phyloP scores from a whole-genome alignment of 2,797 vertebrate species.

The Clarias pachynema region DNA sequence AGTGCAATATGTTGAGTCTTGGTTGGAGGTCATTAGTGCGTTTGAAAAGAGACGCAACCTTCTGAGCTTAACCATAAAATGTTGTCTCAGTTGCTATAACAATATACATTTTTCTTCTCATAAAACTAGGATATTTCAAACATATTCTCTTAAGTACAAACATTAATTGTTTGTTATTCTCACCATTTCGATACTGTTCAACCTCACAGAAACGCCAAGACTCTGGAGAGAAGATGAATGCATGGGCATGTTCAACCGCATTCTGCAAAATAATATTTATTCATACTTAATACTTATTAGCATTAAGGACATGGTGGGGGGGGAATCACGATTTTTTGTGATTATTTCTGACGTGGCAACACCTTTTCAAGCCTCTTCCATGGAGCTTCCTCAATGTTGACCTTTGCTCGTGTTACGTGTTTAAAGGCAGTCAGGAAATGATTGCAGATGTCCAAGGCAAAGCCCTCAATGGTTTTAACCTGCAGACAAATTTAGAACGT shows the following conservation, averaged over 20 bases:
- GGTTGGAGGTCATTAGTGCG: not conserved
- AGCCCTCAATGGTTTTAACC: constrained; percentile 88
- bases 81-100: not conserved
- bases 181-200: constrained; percentile 83
- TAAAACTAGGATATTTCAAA: not conserved
- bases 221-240: constrained; percentile 87
- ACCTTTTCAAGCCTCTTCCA: constrained; percentile 93
- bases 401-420: constrained; percentile 82
- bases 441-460: constrained; percentile 86
- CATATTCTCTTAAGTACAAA: not conserved
- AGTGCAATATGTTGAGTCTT: not conserved
- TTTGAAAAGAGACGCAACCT: not conserved
- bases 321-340: not conserved
- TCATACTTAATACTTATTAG: not conserved
- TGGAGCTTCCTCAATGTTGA: constrained; percentile 86
- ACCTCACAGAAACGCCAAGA: constrained; percentile 87
- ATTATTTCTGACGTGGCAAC: constrained; percentile 25
- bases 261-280: constrained; percentile 73
- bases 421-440: constrained; percentile 90
- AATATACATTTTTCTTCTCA: not conserved
- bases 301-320: not conserved
- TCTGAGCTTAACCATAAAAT: not conserved
- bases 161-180: constrained; percentile 53
- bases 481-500: constrained; percentile 63
- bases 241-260: constrained; percentile 82